Conservation (phyloP, 2,888 invertebrate species). For the Drosophila lutescens region DNA sequence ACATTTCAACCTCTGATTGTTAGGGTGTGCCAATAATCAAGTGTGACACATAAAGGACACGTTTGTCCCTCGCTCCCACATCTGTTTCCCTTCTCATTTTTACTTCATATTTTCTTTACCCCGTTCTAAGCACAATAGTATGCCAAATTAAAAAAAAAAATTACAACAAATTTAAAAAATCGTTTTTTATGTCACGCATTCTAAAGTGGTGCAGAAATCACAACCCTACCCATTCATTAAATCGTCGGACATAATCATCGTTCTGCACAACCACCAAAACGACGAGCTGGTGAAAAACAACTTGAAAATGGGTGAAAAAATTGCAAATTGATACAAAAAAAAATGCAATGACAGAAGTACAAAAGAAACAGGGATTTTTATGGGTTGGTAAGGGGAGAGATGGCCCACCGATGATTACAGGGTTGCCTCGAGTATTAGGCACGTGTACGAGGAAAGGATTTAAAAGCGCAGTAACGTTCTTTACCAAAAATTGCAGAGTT, state of each 20-base stretch:
- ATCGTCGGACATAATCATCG: constrained; percentile 59
- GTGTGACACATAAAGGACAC: constrained; percentile 75
- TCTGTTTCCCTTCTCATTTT: constrained; percentile 34
- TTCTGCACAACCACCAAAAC: constrained; percentile 47
- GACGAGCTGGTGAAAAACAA: constrained; percentile 61
- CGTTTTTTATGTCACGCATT: constrained; percentile 70
- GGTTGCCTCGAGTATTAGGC: constrained; percentile 71
- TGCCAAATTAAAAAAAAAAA: constrained; percentile 57
- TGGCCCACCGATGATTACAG: constrained; percentile 80
- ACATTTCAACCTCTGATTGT: constrained; percentile 18
- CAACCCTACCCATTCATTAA: constrained; percentile 71
- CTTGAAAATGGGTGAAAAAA: constrained; percentile 78
- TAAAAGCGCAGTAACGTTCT: constrained; percentile 24
- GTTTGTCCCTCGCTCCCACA: constrained; percentile 34
- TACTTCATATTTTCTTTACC: constrained; percentile 20
- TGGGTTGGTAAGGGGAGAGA: constrained; percentile 54
- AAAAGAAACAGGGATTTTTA: constrained; percentile 53
- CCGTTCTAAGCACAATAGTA: constrained; percentile 54
- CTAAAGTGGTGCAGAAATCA: constrained; percentile 69
- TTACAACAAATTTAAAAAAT: constrained; percentile 43
- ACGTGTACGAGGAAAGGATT: constrained; percentile 77
- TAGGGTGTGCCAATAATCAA: constrained; percentile 69
- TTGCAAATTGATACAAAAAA: constrained; percentile 75
- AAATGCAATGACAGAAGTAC: constrained; percentile 65
- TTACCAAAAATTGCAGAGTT: constrained; percentile 55